These are phyloP conservation scores for Zophobas morio DNA, from an alignment of 1,140 invertebrate genomes.

Conservation along the genomic window DNA sequence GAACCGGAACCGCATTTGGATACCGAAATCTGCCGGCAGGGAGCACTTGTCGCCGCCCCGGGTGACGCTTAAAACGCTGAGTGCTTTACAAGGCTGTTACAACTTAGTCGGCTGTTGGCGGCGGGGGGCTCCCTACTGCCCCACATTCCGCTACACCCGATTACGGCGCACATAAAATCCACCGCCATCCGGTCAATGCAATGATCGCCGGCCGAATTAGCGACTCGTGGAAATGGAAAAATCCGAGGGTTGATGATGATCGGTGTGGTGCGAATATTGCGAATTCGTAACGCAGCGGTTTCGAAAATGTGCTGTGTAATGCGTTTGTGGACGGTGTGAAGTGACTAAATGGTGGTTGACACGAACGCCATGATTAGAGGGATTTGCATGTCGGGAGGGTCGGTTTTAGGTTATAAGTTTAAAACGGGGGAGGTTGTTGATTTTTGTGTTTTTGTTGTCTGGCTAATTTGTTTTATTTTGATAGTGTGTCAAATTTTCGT, in stretches of 20 bases:
- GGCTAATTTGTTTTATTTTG: no score
- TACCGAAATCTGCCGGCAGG: constrained; percentile 44
- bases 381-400: no score
- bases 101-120: constrained; percentile 8
- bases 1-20: constrained; percentile 43
- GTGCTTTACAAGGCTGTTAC: constrained; percentile 43
- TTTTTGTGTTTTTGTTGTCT: no score
- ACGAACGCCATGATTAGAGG: no score
- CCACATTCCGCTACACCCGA: background rate
- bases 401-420: no score
- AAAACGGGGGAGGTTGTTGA: no score
- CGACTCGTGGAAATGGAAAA: no score
- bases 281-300: background rate
- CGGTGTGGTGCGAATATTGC: no score
- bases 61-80: constrained; percentile 42
- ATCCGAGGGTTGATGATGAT: no score
- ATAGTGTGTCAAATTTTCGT: no score
- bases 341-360: no score
- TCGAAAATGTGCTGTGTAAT: background rate
- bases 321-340: no score
- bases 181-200: background rate
- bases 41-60: constrained; percentile 38
- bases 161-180: constrained; percentile 21
- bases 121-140: background rate
- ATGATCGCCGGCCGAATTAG: constrained; percentile 14